Percentiles rank a stretch among this genome's conserved stretches.
Evolutionary conservation across 2,113 vertebrate genomes (phyloP).

Genomic region (Pomatostomus ruficeps): DNA sequence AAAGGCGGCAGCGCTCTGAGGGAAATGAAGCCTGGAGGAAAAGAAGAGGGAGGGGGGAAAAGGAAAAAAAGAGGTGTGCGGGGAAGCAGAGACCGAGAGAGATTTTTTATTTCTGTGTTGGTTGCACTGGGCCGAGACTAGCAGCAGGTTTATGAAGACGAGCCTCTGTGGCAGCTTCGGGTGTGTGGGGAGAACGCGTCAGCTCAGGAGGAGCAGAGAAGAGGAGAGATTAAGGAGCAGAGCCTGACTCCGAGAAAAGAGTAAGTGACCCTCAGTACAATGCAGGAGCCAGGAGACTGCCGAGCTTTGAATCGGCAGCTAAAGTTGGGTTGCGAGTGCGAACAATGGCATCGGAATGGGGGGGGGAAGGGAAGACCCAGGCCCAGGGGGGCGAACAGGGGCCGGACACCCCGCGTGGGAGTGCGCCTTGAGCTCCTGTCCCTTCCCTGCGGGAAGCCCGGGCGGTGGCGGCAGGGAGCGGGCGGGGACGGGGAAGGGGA

Average conservation of each 20-base stretch:
- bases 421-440: fast-evolving
- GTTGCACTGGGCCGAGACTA: conserved; percentile 71
- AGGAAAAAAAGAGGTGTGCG: background rate
- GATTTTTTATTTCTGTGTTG: conserved; percentile 66
- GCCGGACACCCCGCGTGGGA: background rate
- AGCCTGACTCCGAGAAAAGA: conserved; percentile 10
- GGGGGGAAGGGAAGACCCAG: background rate
- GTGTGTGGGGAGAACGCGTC: background rate
- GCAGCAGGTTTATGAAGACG: conserved; percentile 78
- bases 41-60: fast-evolving
- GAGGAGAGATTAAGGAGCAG: background rate
- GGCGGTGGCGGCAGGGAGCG: background rate
- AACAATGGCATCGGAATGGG: background rate
- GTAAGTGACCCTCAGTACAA: conserved; percentile 43
- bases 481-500: too few species aligned
- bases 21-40: conserved; percentile 66
- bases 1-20: conserved; percentile 73
- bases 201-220: background rate
- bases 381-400: too few species aligned
- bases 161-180: conserved; percentile 65
- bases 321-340: background rate
- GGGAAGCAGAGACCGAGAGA: conserved; percentile 72
- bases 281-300: background rate
- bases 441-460: background rate
- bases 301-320: background rate